These are phyloP conservation scores for Sanderia malayensis DNA, from an alignment of 30 jellyfish, hydroid and myxozoan genomes.

Conservation along the genomic window DNA sequence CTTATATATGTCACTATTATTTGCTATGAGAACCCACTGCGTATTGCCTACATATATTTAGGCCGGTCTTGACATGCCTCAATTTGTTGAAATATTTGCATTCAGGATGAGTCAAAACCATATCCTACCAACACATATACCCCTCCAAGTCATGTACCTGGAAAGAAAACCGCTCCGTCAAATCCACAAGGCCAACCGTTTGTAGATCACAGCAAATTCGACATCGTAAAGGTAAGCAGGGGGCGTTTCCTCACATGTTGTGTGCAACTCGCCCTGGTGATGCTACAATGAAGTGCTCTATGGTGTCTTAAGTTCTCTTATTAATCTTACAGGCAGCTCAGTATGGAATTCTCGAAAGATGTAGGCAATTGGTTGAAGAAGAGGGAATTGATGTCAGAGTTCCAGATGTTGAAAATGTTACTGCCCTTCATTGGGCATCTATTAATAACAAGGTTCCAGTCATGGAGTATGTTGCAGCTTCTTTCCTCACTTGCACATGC, in stretches of 20 bases:
- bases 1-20: no score
- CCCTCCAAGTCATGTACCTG: constrained; percentile 78
- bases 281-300: no score
- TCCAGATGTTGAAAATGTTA: constrained; percentile 93
- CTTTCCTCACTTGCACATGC: not conserved
- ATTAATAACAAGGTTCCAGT: constrained; percentile 74
- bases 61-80: no score
- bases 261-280: no score
- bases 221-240: constrained; percentile 79
- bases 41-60: no score
- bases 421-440: constrained; percentile 94
- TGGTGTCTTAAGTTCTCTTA: no score
- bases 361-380: constrained; percentile 72
- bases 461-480: constrained; percentile 53
- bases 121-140: constrained; percentile 85
- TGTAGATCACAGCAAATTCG: constrained; percentile 51
- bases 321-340: constrained; percentile 86
- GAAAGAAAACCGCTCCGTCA: constrained; percentile 48
- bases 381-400: constrained; percentile 80
- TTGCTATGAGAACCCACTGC: no score
- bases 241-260: no score
- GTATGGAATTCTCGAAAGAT: constrained; percentile 81
- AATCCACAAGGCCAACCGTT: not conserved
- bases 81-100: no score
- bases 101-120: constrained; percentile 45